Evolutionary conservation across 2,797 vertebrate genomes (phyloP).

Genomic region (Poeciliopsis gracilis): DNA sequence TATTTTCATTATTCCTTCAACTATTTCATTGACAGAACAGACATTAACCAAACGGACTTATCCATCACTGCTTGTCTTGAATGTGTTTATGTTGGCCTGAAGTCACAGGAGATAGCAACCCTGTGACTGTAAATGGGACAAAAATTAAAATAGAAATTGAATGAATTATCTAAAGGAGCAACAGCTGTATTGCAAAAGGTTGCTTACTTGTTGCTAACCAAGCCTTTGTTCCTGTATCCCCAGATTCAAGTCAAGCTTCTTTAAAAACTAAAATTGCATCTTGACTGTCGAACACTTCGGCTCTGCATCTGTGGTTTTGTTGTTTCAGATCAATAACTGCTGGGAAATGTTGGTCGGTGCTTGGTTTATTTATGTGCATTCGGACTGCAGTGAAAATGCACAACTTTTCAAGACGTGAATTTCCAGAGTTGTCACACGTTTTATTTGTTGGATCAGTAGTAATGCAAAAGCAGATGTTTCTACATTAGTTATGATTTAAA

Average conservation of each 20-base stretch:
- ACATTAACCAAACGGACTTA: background rate
- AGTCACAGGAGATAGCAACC: background rate
- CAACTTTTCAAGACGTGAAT: background rate
- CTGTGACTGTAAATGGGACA: background rate
- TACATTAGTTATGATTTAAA: background rate
- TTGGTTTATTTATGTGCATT: background rate
- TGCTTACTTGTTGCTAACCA: background rate
- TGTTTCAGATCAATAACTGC: background rate
- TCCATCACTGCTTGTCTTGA: background rate
- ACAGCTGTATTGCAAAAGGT: background rate
- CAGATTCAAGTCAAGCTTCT: background rate
- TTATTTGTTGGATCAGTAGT: background rate
- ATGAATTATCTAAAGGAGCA: background rate
- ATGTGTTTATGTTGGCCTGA: background rate
- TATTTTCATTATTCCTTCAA: background rate
- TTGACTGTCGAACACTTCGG: background rate
- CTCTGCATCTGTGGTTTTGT: background rate
- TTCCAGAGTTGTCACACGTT: background rate
- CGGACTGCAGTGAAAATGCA: background rate
- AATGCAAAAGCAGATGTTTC: background rate
- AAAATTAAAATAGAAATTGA: background rate
- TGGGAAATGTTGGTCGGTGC: background rate
- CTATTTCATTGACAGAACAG: background rate
- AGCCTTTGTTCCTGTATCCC: background rate
- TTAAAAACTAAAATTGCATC: background rate